phyloP scores from a whole-genome alignment of 2,888 invertebrate species.

The Cheilosia urbana region DNA sequence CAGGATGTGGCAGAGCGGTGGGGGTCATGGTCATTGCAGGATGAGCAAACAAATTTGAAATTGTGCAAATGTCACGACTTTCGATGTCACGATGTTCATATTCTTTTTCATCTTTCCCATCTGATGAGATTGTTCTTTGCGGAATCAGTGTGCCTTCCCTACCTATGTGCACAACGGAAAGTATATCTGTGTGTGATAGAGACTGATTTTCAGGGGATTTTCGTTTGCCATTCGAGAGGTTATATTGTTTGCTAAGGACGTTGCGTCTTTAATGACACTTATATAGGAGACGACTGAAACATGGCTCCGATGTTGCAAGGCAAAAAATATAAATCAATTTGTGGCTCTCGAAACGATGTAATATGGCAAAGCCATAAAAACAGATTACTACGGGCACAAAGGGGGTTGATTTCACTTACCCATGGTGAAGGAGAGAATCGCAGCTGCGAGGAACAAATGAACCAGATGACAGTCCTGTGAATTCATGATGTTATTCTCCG shows the following conservation, averaged over 20 bases:
- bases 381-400: background rate
- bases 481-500: slow-evolving; percentile 63
- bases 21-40: slow-evolving; percentile 72
- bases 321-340: slow-evolving; percentile 40
- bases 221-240: slow-evolving; percentile 5
- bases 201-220: background rate
- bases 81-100: slow-evolving; percentile 60
- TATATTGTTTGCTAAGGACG: background rate
- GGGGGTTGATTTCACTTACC: slow-evolving; percentile 63
- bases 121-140: slow-evolving; percentile 50
- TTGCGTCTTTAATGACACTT: slow-evolving; percentile 4
- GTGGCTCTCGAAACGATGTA: background rate
- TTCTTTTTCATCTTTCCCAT: slow-evolving; percentile 24
- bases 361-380: background rate
- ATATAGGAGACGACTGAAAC: slow-evolving; percentile 1
- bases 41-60: slow-evolving; percentile 74
- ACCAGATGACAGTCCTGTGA: slow-evolving; percentile 69
- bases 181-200: slow-evolving; percentile 16
- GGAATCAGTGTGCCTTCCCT: background rate
- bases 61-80: slow-evolving; percentile 74
- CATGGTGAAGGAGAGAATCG: slow-evolving; percentile 64
- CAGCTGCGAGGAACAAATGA: slow-evolving; percentile 71
- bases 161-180: background rate
- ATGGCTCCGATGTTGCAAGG: slow-evolving; percentile 6
- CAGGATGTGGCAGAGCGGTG: slow-evolving; percentile 66